Conservation (phyloP, 2,797 vertebrate species). For the Nyctibius grandis region DNA sequence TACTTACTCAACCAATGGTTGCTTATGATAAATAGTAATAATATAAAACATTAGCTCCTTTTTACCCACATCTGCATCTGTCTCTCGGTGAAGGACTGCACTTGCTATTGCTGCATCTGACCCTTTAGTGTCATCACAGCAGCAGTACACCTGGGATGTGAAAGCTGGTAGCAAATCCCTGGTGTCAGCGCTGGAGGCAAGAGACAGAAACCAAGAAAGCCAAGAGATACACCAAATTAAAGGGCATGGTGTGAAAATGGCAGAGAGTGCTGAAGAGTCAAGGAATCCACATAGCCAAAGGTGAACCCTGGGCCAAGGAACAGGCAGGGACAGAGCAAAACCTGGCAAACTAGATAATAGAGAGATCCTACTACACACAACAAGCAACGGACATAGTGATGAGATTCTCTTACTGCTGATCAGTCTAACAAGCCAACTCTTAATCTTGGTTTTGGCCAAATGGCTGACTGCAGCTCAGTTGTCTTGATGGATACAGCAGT, state of each 20-base stretch:
- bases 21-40: neutral
- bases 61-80: neutral
- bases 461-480: neutral
- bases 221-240: neutral
- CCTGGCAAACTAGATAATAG: neutral
- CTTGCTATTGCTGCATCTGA: neutral
- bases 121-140: neutral
- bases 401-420: fast-evolving
- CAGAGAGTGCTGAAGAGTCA: neutral
- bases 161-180: neutral
- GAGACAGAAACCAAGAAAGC: neutral
- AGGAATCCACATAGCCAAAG: neutral
- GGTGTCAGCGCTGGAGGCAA: neutral
- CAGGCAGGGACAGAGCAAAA: neutral
- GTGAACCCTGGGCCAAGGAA: neutral
- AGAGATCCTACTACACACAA: neutral
- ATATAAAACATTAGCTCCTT: neutral
- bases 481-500: neutral
- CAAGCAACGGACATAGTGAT: neutral
- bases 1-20: neutral
- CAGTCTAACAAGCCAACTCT: neutral
- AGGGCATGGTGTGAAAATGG: neutral
- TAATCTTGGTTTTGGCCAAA: neutral
- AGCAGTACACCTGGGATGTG: neutral
- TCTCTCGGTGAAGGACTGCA: neutral